Evolutionary conservation across 2,113 vertebrate genomes (phyloP), one percentile per base, ranked within the genome.

Genomic region (Scartelaos histophorus): DNA sequence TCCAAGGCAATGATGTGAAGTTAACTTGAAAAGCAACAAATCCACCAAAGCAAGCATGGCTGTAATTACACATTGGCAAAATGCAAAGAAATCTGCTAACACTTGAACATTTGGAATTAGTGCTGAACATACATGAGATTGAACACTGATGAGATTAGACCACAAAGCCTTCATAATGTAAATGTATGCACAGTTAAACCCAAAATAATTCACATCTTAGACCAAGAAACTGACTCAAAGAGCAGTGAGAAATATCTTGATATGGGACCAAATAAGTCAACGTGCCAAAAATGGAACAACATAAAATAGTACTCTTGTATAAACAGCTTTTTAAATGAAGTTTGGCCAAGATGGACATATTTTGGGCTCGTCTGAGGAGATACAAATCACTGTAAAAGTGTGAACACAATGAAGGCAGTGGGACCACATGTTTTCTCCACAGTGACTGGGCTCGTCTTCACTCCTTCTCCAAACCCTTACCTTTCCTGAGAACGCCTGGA

Each of bases 401-500:
- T 19, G 57, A 15, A 49, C 84, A 88, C 78, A 75, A 85, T 85
- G 84, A 87, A 66, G 81, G 83, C 90, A 90, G 88, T 73, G 81
- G 83, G 90, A 87, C 19, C 66, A 11, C 38, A 76, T 58, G 87
- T 87, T 90, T 89, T 90, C 85, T 85, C 87, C 84, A 78, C 77
- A 77, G 82, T 86, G 82, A 87, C 76, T 19, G 16, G 24, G 76
- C 67, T 69, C 80, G 76, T 74, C 75, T 70, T 82, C 80, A 77
- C 69, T n/a, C 80, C 34, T 70, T 15, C 60, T 81, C 85, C 80
- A 35, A 78, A 66, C 87, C 91, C 95, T 96, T 96, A 96, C 96
- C 96, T 97, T 93, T 94, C 93, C 92, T 94, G 92, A 93, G 92
- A 95, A 93, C 94, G 93, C 45, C 10, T 70, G 82, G 66, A 73